Evolutionary conservation across 2,113 vertebrate genomes (phyloP), one percentile per base, ranked within the genome.

Genomic region (Collichthys lucidus): DNA sequence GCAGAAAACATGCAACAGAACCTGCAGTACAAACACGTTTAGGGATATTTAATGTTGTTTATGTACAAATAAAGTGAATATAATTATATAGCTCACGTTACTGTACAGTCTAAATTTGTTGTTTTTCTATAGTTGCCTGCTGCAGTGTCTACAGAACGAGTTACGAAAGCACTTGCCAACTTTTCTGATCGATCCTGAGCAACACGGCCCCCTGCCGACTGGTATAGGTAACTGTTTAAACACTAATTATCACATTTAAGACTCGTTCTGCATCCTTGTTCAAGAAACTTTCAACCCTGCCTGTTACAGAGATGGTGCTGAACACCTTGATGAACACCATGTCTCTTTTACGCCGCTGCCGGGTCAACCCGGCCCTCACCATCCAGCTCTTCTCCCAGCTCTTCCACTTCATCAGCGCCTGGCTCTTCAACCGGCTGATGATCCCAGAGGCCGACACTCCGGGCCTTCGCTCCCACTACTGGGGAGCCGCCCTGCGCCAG

Each of bases 331-430:
- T 96, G 67, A 96, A 96, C 74, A 93, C 95, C 74, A 99, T 99
- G 97, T 96, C 97, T 20, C 91, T 99, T 56, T 77, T 98, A 59
- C 95, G 97, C 11, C 96, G 97, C 53, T 97, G 96, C 78, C 94
- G 96, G 71, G 96, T 97, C 80, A 98, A 98, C 68, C 96, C 97
- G 0, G 97, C 97, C 44, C 92, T 98, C 40, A 97, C 97, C 84
- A 97, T 99, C 89, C 98, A 99, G 94, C 96, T 99, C 31, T 99
- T 99, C 95, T 99, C 97, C 1, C 97, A 98, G 89, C 95, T 98
- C 20, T 98, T 99, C 84, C 98, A 99, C 79, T 99, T 97, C 80
- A 95, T 97, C 93, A 98, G 98, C 53, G 92, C 96, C 92, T 98
- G 98, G 98, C 96, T 99, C 67, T 97, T 99, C 88, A 99, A 99